Conservation (phyloP, 2,888 invertebrate species). For the Ceraclea dissimilis region DNA sequence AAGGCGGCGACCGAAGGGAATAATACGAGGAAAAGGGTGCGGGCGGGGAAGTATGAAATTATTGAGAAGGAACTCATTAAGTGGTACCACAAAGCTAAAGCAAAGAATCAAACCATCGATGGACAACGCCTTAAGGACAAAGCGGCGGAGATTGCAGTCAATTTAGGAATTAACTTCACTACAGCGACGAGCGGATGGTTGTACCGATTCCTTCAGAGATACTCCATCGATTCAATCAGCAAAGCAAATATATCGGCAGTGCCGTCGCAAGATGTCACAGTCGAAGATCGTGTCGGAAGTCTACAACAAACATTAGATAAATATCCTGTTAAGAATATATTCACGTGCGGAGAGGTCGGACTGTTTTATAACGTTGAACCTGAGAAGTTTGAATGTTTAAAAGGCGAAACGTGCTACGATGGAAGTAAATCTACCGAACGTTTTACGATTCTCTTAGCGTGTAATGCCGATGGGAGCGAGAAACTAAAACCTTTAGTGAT, state of each 20-base stretch:
- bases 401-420: constrained; percentile 6
- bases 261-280: no score
- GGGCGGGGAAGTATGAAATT: constrained; percentile 1
- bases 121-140: constrained; percentile 2
- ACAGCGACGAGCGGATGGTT: constrained; percentile 12
- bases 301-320: constrained; percentile 7
- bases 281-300: neutral
- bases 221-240: constrained; percentile 6
- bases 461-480: constrained; percentile 9
- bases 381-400: constrained; percentile 1
- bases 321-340: constrained; percentile 7
- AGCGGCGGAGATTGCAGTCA: constrained; percentile 6
- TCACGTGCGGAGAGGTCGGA: constrained; percentile 13
- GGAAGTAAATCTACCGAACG: constrained; percentile 7
- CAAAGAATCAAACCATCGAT: constrained; percentile 1
- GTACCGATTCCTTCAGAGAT: constrained; percentile 7
- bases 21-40: constrained; percentile 4
- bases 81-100: constrained; percentile 6
- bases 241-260: no score
- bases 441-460: constrained; percentile 6
- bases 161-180: constrained; percentile 6
- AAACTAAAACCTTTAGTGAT: constrained; percentile 10
- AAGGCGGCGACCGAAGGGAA: constrained; percentile 9
- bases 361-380: constrained; percentile 6
- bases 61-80: constrained; percentile 9